Conservation (phyloP, 2,888 invertebrate genomes). For the Dromius quadrimaculatus region DNA sequence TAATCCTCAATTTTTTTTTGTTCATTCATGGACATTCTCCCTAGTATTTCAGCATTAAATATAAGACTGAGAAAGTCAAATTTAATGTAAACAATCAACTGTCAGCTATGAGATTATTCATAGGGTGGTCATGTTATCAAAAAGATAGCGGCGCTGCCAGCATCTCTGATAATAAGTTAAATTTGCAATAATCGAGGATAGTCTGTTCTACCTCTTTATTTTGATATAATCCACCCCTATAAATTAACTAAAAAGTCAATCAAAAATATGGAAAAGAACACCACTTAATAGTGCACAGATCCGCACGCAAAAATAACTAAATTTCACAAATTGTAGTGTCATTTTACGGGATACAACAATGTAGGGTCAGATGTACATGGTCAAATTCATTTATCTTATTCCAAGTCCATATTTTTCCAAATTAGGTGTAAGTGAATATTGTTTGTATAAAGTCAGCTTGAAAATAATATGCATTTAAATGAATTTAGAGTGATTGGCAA, state of each 20-base stretch:
- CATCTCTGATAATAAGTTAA: no score
- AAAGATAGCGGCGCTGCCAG: no score
- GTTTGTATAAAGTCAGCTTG: constrained; percentile 21
- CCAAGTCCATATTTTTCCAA: constrained; percentile 9
- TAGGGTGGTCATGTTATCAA: no score
- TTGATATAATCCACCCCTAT: constrained; percentile 24
- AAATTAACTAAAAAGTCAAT: constrained; percentile 29
- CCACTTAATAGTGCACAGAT: constrained; percentile 29
- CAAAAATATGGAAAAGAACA: constrained; percentile 24
- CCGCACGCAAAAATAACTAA: constrained; percentile 17
- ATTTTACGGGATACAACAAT: constrained; percentile 4
- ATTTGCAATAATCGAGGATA: no score
- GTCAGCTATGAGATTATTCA: no score
- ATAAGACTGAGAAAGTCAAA: no score
- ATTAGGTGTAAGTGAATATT: constrained; percentile 4
- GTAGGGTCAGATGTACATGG: constrained; percentile 11
- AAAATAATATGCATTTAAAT: constrained; percentile 18
- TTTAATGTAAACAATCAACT: no score
- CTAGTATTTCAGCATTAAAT: no score
- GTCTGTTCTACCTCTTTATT: no score
- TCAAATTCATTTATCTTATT: constrained; percentile 1
- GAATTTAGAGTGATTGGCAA: constrained; percentile 16
- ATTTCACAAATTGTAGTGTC: constrained; percentile 26
- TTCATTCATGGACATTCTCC: no score
- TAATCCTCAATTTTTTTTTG: no score